Conservation (phyloP, 2,888 invertebrate genomes). For the Drosophila falleni region DNA sequence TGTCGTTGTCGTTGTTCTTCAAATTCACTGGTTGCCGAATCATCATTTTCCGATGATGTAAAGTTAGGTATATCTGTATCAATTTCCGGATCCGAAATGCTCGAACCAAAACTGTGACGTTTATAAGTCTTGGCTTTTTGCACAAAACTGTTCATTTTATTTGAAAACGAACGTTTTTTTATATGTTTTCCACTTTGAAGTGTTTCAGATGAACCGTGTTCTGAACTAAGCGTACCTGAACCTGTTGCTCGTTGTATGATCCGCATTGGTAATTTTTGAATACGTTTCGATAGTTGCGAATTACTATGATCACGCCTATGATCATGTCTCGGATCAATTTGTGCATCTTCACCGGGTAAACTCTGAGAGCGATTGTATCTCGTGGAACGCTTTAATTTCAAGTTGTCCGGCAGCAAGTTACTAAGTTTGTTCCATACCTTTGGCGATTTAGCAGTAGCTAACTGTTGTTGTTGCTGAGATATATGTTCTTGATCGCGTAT, state of each 20-base stretch:
- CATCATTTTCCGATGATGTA: conserved; percentile 83
- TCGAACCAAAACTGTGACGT: conserved; percentile 85
- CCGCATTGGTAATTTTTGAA: conserved; percentile 77
- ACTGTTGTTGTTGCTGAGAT: not conserved
- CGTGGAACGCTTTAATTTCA: conserved; percentile 84
- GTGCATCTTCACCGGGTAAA: conserved; percentile 89
- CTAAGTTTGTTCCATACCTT: conserved; percentile 86
- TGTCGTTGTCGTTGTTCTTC: conserved; percentile 8
- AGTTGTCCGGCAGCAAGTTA: conserved; percentile 93
- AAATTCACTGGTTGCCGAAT: conserved; percentile 68
- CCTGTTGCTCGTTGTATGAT: conserved; percentile 68
- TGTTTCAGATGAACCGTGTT: not conserved
- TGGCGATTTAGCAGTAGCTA: conserved; percentile 44
- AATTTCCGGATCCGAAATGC: conserved; percentile 90
- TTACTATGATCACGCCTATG: conserved; percentile 20
- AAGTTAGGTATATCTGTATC: conserved; percentile 88
- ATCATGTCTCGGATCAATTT: conserved; percentile 84
- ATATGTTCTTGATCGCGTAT: not conserved
- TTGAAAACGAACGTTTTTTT: conserved; percentile 93
- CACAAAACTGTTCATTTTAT: conserved; percentile 93
- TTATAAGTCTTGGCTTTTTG: conserved; percentile 91
- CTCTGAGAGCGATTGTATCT: conserved; percentile 91
- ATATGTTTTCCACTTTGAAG: conserved; percentile 35
- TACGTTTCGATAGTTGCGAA: conserved; percentile 70
- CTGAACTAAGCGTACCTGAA: conserved; percentile 20